Conservation (phyloP, 30 jellyfish, hydroid and myxozoan species). For the Mastigias papua region DNA sequence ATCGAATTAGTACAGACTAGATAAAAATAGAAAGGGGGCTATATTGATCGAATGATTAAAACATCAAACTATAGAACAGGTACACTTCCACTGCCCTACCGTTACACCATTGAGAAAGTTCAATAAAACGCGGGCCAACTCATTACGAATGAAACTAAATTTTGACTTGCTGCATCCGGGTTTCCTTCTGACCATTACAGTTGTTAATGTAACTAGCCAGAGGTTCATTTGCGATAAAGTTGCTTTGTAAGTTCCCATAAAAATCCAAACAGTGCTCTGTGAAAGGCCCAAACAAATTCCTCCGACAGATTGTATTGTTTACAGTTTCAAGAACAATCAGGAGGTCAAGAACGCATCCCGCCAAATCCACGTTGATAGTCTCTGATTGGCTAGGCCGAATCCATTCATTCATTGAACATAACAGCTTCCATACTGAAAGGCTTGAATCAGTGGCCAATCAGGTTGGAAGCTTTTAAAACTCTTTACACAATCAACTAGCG, state of each 20-base stretch:
- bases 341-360: conserved; percentile 70
- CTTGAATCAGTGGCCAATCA: conserved; percentile 22
- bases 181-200: no score
- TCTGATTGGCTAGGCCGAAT: conserved; percentile 47
- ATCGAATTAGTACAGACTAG: no score
- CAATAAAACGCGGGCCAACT: no score
- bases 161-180: no score
- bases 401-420: conserved; percentile 65
- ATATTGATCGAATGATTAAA: no score
- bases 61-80: no score
- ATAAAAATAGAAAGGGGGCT: no score
- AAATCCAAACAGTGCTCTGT: background rate
- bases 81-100: no score
- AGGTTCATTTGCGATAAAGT: background rate
- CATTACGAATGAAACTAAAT: no score
- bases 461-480: conserved; percentile 6
- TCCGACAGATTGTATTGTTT: conserved; percentile 39
- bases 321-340: conserved; percentile 48
- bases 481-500: background rate
- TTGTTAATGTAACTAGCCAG: no score
- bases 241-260: background rate
- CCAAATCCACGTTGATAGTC: conserved; percentile 70
- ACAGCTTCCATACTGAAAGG: conserved; percentile 55
- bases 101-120: no score
- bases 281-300: conserved; percentile 1